Base-by-base conservation (phyloP, 2,888 invertebrate species). In the Coelopa pilipes region DNA sequence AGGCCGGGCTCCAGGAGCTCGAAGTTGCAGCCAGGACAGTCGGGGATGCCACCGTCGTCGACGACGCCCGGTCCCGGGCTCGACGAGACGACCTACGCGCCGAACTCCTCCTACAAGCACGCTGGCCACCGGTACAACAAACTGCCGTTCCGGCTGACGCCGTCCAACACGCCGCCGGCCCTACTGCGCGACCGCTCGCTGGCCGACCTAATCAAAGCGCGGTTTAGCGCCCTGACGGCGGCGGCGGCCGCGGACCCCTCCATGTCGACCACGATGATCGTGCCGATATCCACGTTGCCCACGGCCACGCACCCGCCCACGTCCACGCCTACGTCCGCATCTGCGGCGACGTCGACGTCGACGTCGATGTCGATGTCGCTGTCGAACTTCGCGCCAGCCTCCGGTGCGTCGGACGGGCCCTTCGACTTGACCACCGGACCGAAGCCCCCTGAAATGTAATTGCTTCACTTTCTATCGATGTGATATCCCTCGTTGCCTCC, bases 401-500 rank as follows among this genome's bases (percentile, higher is more conserved):
- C 62, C 59, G 59, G n/a, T 15, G 63, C 76, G 17, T 62, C 78
- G 13, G 85, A 84, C 72, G 80, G 79, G 12, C 84, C 84, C n/a
- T 84, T 80, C 71, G 84, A 84, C 69, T 76, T 84, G 50, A 84
- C 82, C 76, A 80, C 83, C 75, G 81, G 82, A 74, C 78, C 74
- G 57, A 81, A 81, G 69, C 73, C 71, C 5, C 75, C 75, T 59
- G 74, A 81, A 57, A 81, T 70, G 78, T 78, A 79, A 78, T 73
- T 19, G 17, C 55, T 17, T 1, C 17, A 55, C 17, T 17, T 12
- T 55, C 19, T 19, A 59, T 59, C 57, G 57, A 19, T n/a, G n/a
- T 45, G 9, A 19, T 45, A n/a, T 46, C 17, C 12, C 46, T 65
- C 7, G 13, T 46, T 65, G 12, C 13, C 0, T 19, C 3, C 46